Evolutionary conservation across 2,888 invertebrate species (phyloP).

Genomic region (Spisula subtruncata): DNA sequence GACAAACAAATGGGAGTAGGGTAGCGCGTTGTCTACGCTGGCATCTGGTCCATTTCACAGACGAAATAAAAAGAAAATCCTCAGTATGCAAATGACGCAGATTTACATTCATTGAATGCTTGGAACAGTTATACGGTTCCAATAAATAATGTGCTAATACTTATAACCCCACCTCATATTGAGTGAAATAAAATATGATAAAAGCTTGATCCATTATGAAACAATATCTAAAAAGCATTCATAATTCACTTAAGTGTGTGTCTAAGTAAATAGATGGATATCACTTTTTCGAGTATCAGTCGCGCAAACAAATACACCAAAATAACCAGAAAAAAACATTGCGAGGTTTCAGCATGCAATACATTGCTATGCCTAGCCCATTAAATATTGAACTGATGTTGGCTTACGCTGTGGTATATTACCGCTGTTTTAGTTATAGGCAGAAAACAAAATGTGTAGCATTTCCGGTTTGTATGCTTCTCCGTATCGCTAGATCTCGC

Average conservation of each 20-base stretch:
- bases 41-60: no score
- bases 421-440: neutral
- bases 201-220: neutral
- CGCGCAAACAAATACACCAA: no score
- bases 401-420: neutral
- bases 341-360: no score
- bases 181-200: constrained; percentile 26
- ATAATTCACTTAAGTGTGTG: neutral
- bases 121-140: no score
- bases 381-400: neutral
- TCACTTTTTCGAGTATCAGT: neutral
- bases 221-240: neutral
- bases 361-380: neutral
- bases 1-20: no score
- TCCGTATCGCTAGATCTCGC: no score
- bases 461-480: neutral
- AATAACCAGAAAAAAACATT: no score
- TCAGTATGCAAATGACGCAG: no score
- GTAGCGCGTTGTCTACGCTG: no score
- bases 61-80: no score
- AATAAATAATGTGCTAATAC: neutral
- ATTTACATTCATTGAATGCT: no score
- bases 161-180: neutral
- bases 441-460: neutral
- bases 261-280: neutral